Evolutionary conservation across 53 echinoderm and acorn worm genomes (phyloP).

Genomic region (Apostichopus leukothele): DNA sequence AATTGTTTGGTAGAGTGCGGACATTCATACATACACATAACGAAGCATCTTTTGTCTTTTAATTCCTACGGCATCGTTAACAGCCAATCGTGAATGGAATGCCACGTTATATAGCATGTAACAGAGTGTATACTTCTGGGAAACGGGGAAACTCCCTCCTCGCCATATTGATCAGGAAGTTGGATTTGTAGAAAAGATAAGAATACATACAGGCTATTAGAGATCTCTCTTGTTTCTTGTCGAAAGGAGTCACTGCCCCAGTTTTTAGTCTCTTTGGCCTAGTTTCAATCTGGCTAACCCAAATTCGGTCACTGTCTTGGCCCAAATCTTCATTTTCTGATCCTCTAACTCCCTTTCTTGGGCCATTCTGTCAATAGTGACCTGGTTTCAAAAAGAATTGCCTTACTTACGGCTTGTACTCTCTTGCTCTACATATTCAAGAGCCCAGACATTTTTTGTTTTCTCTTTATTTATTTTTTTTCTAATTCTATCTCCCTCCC

Average conservation of each 20-base stretch:
- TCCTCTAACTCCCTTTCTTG: slow-evolving; percentile 52
- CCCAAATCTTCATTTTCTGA: slow-evolving; percentile 45
- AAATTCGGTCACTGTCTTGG: slow-evolving; percentile 44
- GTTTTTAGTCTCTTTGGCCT: slow-evolving; percentile 50
- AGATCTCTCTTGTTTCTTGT: slow-evolving; percentile 33
- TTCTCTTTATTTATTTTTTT: slow-evolving; percentile 25
- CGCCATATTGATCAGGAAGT: slow-evolving; percentile 49
- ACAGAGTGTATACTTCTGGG: not conserved
- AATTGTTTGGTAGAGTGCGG: not conserved
- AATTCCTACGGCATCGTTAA: not conserved
- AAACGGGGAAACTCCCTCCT: slow-evolving; percentile 38
- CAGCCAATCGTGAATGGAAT: slow-evolving; percentile 10
- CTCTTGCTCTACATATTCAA: slow-evolving; percentile 49
- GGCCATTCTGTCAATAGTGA: slow-evolving; percentile 55
- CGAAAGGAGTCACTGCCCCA: slow-evolving; percentile 48
- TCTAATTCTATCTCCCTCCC: slow-evolving; percentile 30
- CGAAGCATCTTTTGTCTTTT: not conserved
- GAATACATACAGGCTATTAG: slow-evolving; percentile 26
- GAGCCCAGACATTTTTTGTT: slow-evolving; percentile 37
- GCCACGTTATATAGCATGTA: not conserved
- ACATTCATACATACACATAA: not conserved
- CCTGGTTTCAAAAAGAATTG: slow-evolving; percentile 50
- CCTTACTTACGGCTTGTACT: slow-evolving; percentile 39
- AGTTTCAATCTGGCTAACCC: slow-evolving; percentile 49
- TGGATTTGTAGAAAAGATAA: slow-evolving; percentile 35